Conservation (phyloP, 2,888 invertebrate species). For the Trachelus tabidus region DNA sequence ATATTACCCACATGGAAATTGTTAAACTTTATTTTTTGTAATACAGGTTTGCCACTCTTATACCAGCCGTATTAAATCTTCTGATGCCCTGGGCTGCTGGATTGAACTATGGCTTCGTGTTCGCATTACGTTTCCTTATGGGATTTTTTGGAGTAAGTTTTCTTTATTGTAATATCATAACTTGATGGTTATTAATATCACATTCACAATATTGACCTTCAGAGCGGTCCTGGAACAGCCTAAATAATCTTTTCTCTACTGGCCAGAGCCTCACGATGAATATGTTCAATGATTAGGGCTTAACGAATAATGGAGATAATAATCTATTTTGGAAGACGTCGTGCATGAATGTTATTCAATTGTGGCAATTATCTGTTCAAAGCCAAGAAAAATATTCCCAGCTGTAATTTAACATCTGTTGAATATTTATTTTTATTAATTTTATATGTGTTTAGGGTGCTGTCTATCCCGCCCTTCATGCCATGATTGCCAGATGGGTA, state of each 20-base stretch:
- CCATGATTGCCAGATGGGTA: conserved; percentile 79
- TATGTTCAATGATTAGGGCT: not conserved
- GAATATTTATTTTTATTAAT: not conserved
- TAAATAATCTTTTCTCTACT: not conserved
- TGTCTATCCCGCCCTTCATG: conserved; percentile 76
- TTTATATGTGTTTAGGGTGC: conserved; percentile 67
- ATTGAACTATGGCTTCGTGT: conserved; percentile 49
- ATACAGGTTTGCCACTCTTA: conserved; percentile 57
- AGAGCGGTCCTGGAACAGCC: not conserved
- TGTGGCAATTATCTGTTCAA: not conserved
- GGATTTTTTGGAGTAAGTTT: conserved; percentile 63
- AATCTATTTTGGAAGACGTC: not conserved
- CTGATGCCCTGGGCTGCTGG: conserved; percentile 57
- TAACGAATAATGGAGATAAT: not conserved
- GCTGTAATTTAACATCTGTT: not conserved
- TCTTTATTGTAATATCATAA: not conserved
- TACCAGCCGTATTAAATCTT: conserved; percentile 60
- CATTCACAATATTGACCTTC: not conserved
- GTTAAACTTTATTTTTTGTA: not conserved
- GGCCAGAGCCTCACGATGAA: not conserved
- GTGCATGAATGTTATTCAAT: not conserved
- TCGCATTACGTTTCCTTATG: conserved; percentile 57
- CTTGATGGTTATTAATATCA: not conserved
- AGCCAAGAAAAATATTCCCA: not conserved
- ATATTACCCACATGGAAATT: not conserved